These are phyloP conservation scores for Agonopterix subpropinquella DNA, from an alignment of 2,888 invertebrate genomes.

Conservation along the genomic window DNA sequence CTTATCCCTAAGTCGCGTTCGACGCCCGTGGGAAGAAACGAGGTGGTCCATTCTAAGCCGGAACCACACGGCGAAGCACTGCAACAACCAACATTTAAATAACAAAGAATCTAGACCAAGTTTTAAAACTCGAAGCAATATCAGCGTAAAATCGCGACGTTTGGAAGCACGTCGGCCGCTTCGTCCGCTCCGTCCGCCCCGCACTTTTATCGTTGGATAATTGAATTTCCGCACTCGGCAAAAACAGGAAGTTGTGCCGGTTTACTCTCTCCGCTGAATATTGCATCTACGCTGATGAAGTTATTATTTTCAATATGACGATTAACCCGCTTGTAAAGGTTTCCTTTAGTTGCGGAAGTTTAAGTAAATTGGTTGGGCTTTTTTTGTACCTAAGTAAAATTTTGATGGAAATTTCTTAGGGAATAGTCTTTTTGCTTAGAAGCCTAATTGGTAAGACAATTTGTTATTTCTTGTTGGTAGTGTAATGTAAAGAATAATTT, in stretches of 20 bases:
- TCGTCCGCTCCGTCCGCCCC: slow-evolving; percentile 8
- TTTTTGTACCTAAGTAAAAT: too few relatives aligned
- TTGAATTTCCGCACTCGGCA: slow-evolving; percentile 67
- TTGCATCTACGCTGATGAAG: slow-evolving; percentile 37
- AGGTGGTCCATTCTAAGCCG: too few relatives aligned
- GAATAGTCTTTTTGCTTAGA: too few relatives aligned
- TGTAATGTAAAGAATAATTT: too few relatives aligned
- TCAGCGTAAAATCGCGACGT: slow-evolving; percentile 1
- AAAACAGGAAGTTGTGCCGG: slow-evolving; percentile 59
- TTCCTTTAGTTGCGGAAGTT: too few relatives aligned
- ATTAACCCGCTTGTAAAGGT: not conserved
- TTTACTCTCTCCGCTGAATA: slow-evolving; percentile 37
- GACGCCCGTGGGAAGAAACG: too few relatives aligned
- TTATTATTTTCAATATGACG: slow-evolving; percentile 15
- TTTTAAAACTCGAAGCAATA: not conserved
- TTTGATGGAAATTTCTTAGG: too few relatives aligned
- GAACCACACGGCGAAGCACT: too few relatives aligned
- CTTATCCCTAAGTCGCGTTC: too few relatives aligned
- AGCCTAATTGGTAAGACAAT: too few relatives aligned
- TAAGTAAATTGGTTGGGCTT: too few relatives aligned
- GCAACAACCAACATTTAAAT: not conserved
- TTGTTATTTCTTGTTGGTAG: too few relatives aligned
- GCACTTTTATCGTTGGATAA: slow-evolving; percentile 66
- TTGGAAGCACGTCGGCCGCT: not conserved
- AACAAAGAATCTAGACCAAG: not conserved